Evolutionary conservation across 2,888 invertebrate genomes (phyloP).

Genomic region (Rhabditophanes sp.): DNA sequence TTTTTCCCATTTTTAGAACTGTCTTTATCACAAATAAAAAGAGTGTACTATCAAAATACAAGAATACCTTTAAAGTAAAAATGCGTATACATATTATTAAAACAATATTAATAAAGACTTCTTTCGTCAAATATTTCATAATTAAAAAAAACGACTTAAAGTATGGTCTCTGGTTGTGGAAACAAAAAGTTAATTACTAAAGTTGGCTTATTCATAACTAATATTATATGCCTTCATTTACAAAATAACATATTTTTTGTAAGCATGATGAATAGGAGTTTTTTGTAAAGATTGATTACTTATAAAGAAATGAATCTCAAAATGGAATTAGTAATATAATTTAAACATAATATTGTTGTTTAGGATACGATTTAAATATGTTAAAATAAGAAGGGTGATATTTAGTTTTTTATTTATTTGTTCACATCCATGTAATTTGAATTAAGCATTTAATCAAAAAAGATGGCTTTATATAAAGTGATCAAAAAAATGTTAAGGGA

Average conservation of each 20-base stretch:
- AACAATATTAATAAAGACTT: not conserved
- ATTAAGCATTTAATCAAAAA: no score
- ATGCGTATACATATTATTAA: not conserved
- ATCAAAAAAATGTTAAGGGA: no score
- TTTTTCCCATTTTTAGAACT: constrained; percentile 20
- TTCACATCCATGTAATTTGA: no score
- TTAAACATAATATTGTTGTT: not conserved
- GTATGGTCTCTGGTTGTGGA: no score
- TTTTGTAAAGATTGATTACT: constrained; percentile 1
- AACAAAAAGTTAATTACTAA: no score
- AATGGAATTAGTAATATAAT: not conserved
- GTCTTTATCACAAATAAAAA: no score
- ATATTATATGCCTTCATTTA: no score
- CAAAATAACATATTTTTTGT: not conserved
- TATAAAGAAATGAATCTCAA: not conserved
- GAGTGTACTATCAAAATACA: not conserved
- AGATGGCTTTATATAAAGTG: no score
- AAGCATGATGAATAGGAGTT: not conserved
- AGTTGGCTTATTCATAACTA: no score
- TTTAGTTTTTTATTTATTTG: not conserved
- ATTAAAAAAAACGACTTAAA: no score
- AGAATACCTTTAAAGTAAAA: constrained; percentile 1
- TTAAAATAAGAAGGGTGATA: not conserved
- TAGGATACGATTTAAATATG: not conserved
- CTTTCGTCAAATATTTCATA: no score